Percentiles rank a stretch among this genome's conserved stretches.
These are phyloP conservation scores for Sphaerodactylus townsendi DNA, from an alignment of 2,113 vertebrate genomes.

Conservation along the genomic window DNA sequence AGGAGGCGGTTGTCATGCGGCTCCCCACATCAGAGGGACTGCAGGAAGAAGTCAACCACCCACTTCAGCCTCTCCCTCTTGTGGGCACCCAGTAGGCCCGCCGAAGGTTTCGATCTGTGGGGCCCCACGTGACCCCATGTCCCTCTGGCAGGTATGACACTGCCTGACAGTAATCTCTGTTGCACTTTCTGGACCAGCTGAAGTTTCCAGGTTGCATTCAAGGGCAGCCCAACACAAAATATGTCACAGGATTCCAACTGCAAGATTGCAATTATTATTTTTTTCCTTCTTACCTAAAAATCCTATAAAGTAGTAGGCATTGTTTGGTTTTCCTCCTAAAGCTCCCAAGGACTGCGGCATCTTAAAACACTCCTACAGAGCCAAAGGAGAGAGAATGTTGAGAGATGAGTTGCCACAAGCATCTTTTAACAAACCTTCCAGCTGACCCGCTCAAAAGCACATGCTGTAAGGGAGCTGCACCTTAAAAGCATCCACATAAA, in stretches of 20 bases:
- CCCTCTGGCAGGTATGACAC: no score
- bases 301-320: slow-evolving; percentile 92
- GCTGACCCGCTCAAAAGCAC: not conserved
- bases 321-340: slow-evolving; percentile 90
- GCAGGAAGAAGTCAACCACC: no score
- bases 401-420: slow-evolving; percentile 49
- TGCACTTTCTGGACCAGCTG: not conserved
- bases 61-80: no score
- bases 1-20: no score
- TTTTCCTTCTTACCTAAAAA: slow-evolving; percentile 85
- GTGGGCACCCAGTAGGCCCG: no score
- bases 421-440: not conserved
- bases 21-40: no score
- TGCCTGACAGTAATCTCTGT: no score
- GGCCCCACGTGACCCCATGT: no score
- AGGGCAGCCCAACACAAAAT: no score
- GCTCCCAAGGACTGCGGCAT: slow-evolving; percentile 91
- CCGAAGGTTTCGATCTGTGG: no score
- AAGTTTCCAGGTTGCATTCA: not conserved
- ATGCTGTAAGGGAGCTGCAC: slow-evolving; percentile 56
- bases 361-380: slow-evolving; percentile 88
- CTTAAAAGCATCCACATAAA: slow-evolving; percentile 86
- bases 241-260: no score
- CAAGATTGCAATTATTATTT: slow-evolving; percentile 29
- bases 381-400: slow-evolving; percentile 59